These are phyloP conservation scores for Branchellion lobata DNA, from an alignment of 2,888 invertebrate genomes.

Conservation along the genomic window DNA sequence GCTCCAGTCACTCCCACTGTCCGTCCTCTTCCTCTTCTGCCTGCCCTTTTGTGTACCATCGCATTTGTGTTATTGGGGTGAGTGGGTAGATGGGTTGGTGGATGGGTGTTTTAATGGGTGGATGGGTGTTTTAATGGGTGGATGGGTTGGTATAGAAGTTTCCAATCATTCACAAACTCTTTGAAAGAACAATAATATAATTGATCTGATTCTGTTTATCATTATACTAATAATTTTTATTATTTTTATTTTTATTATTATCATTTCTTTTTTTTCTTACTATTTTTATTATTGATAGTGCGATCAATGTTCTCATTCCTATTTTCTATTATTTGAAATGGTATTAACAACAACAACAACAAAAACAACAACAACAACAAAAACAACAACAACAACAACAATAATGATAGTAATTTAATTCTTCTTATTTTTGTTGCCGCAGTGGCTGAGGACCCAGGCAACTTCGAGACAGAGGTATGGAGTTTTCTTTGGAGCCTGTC, in stretches of 20 bases:
- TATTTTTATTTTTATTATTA: too few relatives aligned
- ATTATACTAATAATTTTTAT: too few relatives aligned
- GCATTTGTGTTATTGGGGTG: background rate
- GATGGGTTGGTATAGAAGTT: too few relatives aligned
- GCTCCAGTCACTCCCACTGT: background rate
- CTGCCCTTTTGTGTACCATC: conserved; percentile 11
- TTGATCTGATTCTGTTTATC: too few relatives aligned
- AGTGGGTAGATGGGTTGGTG: background rate
- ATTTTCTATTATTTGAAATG: background rate
- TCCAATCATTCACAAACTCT: too few relatives aligned
- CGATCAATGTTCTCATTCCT: too few relatives aligned
- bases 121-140: too few relatives aligned
- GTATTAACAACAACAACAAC: background rate
- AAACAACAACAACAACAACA: background rate
- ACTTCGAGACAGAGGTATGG: background rate
- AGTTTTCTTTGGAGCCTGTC: background rate
- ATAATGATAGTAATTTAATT: background rate
- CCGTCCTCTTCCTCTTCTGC: background rate
- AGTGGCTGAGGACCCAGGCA: background rate
- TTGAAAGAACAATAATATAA: too few relatives aligned
- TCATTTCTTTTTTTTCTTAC: too few relatives aligned
- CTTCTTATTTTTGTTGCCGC: background rate
- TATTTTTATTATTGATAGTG: too few relatives aligned
- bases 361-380: background rate
- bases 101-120: too few relatives aligned